These are phyloP conservation scores for Bubo scandiacus DNA, from an alignment of 2,113 vertebrate species.

Conservation along the genomic window DNA sequence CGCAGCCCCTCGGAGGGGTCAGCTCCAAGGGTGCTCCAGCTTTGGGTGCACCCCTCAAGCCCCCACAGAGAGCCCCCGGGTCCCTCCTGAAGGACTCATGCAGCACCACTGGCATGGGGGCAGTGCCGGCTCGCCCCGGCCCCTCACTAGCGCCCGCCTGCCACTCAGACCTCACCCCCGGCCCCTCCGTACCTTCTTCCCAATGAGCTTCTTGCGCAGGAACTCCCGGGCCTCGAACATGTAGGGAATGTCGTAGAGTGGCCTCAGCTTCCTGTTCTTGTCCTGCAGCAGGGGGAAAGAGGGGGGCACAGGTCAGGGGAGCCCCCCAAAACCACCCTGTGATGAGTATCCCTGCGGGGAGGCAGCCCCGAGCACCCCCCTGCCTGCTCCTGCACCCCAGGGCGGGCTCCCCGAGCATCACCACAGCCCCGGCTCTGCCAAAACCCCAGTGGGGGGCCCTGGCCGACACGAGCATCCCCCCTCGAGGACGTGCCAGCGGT, in stretches of 20 bases:
- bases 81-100: rapidly evolving
- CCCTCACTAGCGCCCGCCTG: background rate
- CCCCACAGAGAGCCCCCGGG: rapidly evolving
- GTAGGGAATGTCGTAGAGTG: slow-evolving; percentile 97
- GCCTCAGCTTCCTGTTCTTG: slow-evolving; percentile 96
- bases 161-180: background rate
- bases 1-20: rapidly evolving
- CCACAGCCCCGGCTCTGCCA: rapidly evolving
- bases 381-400: rapidly evolving
- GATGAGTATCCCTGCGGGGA: rapidly evolving
- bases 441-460: rapidly evolving
- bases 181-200: slow-evolving; percentile 87
- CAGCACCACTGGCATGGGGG: rapidly evolving
- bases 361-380: background rate
- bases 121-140: rapidly evolving
- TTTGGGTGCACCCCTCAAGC: rapidly evolving
- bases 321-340: rapidly evolving
- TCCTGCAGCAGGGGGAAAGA: slow-evolving; percentile 69
- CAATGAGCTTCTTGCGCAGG: slow-evolving; percentile 97
- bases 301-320: background rate
- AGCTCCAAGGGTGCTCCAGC: background rate
- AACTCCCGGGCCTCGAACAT: slow-evolving; percentile 99
- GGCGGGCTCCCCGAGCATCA: background rate
- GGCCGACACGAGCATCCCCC: rapidly evolving
- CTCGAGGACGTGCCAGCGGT: rapidly evolving